phyloP scores from a whole-genome alignment of 2,888 invertebrate species.

The Acanthopleura granulata region DNA sequence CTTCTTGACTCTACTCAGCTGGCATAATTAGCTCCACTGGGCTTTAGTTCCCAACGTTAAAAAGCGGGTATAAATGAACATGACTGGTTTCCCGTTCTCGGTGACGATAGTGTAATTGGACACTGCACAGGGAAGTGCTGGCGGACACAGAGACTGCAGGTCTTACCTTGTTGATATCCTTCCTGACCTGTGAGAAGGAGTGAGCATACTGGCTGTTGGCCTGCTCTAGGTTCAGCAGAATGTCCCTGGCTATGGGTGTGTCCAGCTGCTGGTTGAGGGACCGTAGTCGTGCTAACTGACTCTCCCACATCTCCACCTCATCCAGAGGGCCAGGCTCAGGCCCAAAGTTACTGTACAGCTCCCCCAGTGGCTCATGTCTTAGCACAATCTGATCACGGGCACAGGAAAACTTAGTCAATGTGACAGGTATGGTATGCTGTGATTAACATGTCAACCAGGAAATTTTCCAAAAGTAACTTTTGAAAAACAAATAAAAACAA shows the following conservation, averaged over 20 bases:
- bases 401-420: no score
- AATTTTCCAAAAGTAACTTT: no score
- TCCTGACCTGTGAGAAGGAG: constrained; percentile 62
- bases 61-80: no score
- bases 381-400: constrained; percentile 52
- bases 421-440: no score
- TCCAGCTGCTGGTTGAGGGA: constrained; percentile 66
- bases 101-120: no score
- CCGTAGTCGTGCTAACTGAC: constrained; percentile 58
- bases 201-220: constrained; percentile 66
- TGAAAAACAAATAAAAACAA: no score
- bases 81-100: no score
- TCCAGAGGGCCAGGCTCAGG: constrained; percentile 65
- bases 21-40: no score
- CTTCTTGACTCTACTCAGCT: no score
- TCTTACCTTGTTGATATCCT: constrained; percentile 63
- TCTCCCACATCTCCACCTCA: constrained; percentile 67
- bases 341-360: constrained; percentile 57
- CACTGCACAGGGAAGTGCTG: no score
- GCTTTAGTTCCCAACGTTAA: no score
- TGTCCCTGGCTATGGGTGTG: constrained; percentile 65
- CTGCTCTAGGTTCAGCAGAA: constrained; percentile 65
- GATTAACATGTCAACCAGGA: no score
- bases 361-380: constrained; percentile 62
- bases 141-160: background rate